Percentiles rank a stretch among this genome's conserved stretches.
Evolutionary conservation across 2,797 vertebrate genomes (phyloP).

Genomic region (Aldrovandia affinis): DNA sequence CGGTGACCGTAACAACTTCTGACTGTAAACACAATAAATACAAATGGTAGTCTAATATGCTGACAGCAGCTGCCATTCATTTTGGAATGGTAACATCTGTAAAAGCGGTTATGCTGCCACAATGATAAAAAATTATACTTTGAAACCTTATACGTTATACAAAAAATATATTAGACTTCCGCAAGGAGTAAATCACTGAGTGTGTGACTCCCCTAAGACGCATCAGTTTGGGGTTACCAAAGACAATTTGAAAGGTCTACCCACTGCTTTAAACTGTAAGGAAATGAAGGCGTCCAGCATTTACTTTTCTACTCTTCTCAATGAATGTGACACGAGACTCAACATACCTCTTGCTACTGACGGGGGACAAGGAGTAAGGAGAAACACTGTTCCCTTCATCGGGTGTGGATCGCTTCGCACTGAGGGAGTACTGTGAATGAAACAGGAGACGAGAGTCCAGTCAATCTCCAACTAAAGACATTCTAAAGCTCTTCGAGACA

Average conservation of each 20-base stretch:
- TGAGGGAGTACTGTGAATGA: slow-evolving; percentile 87
- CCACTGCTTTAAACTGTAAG: too few species aligned
- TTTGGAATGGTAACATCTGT: not conserved
- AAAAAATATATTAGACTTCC: not conserved
- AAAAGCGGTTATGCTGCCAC: not conserved
- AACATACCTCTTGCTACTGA: slow-evolving; percentile 94
- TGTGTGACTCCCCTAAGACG: too few species aligned
- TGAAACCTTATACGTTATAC: not conserved
- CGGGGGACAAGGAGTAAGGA: slow-evolving; percentile 94
- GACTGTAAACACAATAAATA: slow-evolving; percentile 67
- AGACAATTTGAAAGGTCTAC: too few species aligned
- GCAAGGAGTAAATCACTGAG: not conserved
- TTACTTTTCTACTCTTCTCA: not conserved
- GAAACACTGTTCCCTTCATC: slow-evolving; percentile 95
- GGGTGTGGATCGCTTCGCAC: slow-evolving; percentile 88
- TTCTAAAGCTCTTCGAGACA: too few species aligned
- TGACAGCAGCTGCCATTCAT: not conserved
- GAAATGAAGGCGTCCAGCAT: too few species aligned
- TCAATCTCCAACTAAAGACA: not conserved
- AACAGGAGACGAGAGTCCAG: not conserved
- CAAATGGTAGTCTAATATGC: not conserved
- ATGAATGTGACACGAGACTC: not conserved
- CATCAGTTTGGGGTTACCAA: not conserved
- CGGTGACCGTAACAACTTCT: slow-evolving; percentile 92
- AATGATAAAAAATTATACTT: not conserved